These are phyloP conservation scores for Cylindroiulus punctatus DNA, from an alignment of 2,888 invertebrate genomes.

Conservation along the genomic window DNA sequence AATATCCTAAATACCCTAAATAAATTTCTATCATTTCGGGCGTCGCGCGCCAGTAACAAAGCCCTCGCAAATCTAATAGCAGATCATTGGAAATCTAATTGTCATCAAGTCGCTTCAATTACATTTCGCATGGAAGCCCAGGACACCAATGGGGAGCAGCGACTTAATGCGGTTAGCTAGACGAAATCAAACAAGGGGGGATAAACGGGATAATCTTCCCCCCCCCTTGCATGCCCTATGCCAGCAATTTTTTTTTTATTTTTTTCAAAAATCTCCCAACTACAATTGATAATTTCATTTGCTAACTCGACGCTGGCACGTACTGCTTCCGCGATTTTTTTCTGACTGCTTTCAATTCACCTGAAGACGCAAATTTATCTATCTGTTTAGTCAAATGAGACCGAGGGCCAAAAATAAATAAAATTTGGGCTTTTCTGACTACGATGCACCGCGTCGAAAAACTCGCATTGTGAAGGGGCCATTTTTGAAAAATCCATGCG, in stretches of 20 bases:
- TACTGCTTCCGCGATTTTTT: background rate
- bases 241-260: background rate
- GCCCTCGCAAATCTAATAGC: slow-evolving; percentile 51
- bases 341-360: background rate
- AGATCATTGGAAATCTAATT: slow-evolving; percentile 55
- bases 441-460: too few species aligned
- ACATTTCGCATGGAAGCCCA: slow-evolving; percentile 46
- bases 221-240: background rate
- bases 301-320: background rate
- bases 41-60: slow-evolving; percentile 25
- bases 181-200: background rate
- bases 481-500: too few species aligned
- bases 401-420: slow-evolving; percentile 7
- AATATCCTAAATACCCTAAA: slow-evolving; percentile 59
- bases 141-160: slow-evolving; percentile 22
- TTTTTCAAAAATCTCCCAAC: background rate
- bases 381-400: slow-evolving; percentile 29
- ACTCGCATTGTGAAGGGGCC: too few species aligned
- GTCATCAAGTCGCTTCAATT: slow-evolving; percentile 55
- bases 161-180: background rate
- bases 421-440: background rate
- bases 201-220: background rate
- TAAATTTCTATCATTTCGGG: slow-evolving; percentile 56
- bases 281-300: slow-evolving; percentile 5
- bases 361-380: slow-evolving; percentile 21